Percentiles rank a stretch among this genome's conserved stretches.
Evolutionary conservation across 1,140 invertebrate genomes (phyloP).

Genomic region (Halictus rubicundus): DNA sequence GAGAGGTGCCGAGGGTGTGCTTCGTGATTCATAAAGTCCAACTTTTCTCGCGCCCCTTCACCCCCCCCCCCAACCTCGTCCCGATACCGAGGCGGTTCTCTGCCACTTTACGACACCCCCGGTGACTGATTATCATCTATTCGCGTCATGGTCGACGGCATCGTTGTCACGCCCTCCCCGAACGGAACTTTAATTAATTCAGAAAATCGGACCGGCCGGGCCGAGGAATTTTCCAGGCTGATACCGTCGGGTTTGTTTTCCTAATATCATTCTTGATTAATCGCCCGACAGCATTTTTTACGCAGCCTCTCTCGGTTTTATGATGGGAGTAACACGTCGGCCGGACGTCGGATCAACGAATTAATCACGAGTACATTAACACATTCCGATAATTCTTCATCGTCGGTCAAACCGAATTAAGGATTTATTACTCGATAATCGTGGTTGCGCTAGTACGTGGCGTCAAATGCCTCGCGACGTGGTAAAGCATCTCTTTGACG

Average conservation of each 20-base stretch:
- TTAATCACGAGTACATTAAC: neutral
- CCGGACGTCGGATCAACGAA: neutral
- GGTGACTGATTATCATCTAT: constrained; percentile 58
- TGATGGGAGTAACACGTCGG: neutral
- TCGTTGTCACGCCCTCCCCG: neutral
- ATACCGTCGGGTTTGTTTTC: neutral
- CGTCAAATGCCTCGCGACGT: no score
- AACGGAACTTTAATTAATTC: constrained; percentile 18
- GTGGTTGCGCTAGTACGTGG: no score
- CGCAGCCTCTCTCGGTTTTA: neutral
- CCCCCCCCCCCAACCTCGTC: no score
- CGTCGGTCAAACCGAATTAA: neutral
- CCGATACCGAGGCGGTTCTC: constrained; percentile 21
- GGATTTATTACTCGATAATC: neutral
- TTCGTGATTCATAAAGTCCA: constrained; percentile 64
- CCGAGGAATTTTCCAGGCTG: neutral
- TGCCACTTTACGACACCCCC: constrained; percentile 18
- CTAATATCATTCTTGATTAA: neutral
- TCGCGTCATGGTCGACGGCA: neutral
- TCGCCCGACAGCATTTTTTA: neutral
- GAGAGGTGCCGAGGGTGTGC: constrained; percentile 56
- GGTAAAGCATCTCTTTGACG: no score
- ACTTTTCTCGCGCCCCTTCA: constrained; percentile 50
- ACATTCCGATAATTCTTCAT: neutral
- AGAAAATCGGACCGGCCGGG: neutral